These are phyloP conservation scores for Agapostemon virescens DNA, from an alignment of 2,888 invertebrate genomes.

Conservation along the genomic window DNA sequence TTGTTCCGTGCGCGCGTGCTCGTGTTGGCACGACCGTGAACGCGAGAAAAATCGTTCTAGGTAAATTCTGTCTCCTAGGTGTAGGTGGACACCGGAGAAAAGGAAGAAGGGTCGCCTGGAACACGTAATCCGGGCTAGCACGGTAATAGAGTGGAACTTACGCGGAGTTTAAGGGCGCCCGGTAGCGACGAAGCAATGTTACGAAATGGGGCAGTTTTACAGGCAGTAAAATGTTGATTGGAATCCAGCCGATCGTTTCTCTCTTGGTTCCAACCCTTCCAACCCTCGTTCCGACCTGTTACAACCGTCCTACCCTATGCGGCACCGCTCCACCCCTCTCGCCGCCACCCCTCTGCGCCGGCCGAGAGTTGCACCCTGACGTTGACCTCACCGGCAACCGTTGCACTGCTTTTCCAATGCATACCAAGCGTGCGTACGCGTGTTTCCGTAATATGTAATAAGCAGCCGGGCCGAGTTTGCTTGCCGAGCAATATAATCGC, in stretches of 20 bases:
- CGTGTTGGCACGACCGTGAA: background rate
- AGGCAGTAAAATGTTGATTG: slow-evolving; percentile 78
- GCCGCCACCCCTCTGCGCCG: background rate
- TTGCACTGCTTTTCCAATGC: slow-evolving; percentile 65
- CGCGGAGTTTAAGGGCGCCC: slow-evolving; percentile 69
- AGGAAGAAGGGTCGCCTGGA: slow-evolving; percentile 15
- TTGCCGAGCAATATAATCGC: slow-evolving; percentile 61
- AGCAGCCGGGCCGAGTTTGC: slow-evolving; percentile 47
- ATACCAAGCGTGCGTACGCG: slow-evolving; percentile 62
- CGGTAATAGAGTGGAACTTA: slow-evolving; percentile 72
- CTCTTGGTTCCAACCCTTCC: slow-evolving; percentile 53
- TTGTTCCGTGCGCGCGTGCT: background rate
- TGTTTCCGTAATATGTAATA: slow-evolving; percentile 57
- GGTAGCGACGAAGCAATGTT: slow-evolving; percentile 70
- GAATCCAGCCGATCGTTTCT: slow-evolving; percentile 72
- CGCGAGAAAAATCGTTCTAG: slow-evolving; percentile 60
- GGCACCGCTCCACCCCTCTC: background rate
- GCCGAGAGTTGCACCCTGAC: background rate
- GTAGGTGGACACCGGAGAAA: background rate
- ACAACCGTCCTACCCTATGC: slow-evolving; percentile 32
- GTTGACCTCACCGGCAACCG: slow-evolving; percentile 39
- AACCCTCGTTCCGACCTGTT: slow-evolving; percentile 51
- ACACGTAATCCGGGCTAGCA: slow-evolving; percentile 61
- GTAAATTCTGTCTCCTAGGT: slow-evolving; percentile 58
- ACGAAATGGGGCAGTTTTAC: slow-evolving; percentile 76